These are phyloP conservation scores for Coelopa pilipes DNA, from an alignment of 2,888 invertebrate genomes.

Conservation along the genomic window DNA sequence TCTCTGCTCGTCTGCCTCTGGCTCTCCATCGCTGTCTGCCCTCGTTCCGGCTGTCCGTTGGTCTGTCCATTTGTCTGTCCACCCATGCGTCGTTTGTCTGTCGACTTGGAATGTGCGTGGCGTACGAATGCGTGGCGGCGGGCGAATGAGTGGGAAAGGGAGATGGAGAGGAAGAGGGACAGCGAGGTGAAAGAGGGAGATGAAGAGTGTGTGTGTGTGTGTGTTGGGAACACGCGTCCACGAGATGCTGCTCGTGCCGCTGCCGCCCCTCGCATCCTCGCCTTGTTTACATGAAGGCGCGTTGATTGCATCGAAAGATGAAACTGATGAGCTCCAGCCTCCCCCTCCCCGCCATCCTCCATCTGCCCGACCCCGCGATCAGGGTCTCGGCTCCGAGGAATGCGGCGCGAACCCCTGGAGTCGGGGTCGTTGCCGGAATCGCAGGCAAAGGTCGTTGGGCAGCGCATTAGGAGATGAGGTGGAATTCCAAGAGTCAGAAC, in stretches of 20 bases:
- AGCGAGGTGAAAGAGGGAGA: too few species aligned
- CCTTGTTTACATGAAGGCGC: constrained; percentile 25
- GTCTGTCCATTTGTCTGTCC: background rate
- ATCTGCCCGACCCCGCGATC: too few species aligned
- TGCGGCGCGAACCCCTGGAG: too few species aligned
- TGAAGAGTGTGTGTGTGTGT: background rate
- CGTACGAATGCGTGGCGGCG: background rate
- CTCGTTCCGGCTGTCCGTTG: background rate
- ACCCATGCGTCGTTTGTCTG: background rate
- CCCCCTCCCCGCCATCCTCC: too few species aligned
- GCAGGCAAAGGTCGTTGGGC: too few species aligned
- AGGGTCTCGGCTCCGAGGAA: too few species aligned
- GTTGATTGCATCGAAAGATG: constrained; percentile 26
- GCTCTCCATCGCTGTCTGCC: too few species aligned
- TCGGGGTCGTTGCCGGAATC: too few species aligned
- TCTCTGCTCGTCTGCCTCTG: background rate
- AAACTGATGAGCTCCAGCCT: constrained; percentile 3
- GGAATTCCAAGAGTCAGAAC: too few species aligned
- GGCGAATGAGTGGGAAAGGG: too few species aligned
- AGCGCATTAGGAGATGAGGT: too few species aligned
- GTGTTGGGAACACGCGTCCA: background rate
- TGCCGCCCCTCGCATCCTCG: background rate
- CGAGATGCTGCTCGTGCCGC: background rate
- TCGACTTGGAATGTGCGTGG: constrained; percentile 28
- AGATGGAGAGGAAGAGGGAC: too few species aligned